Base-by-base conservation (phyloP, 2,113 vertebrate species). In the Pavo muticus region DNA sequence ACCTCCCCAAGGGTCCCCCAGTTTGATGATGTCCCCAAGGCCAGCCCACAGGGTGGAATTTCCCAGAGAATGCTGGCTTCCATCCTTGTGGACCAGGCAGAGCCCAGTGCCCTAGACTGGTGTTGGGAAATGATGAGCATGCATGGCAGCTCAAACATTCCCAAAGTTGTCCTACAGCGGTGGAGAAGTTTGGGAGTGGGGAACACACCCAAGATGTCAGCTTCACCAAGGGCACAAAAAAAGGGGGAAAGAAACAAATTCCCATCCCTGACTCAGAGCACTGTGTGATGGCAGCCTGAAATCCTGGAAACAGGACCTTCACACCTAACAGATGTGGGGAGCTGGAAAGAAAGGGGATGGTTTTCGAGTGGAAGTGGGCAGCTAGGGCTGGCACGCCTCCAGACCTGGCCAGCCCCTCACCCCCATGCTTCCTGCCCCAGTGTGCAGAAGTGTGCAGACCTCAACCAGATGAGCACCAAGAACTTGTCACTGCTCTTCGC, bases 381-480 rank as follows among this genome's bases (percentile, higher is more conserved):
- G 8, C 54, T 54, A 48, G 30, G 40, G 3, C 70, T 73, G 61
- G 72, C 39, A 32, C 9, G 14, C 40, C 24, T 17, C 42, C 18
- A 24, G 50, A 39, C 37, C 1, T 0, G 17, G 35, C 17, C 48
- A 83, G 76, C 21, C 54, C 32, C 42, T 89, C 79, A 84, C 32
- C 15, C 39, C 44, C 30, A 8, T 4, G 2, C 27, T 65, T 45
- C 50, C 39, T 45, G 21, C 76, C n/a, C 30, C 96, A 99, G 99
- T 77, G 99, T 99, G 56, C 99, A 99, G 98, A 99, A 99, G 87
- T 99, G 99, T 89, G 99, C 99, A 0, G 98, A 98, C 88, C 97
- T 99, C 78, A 99, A 99, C 97, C 99, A 99, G 96, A 99, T 99
- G 99, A 99, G 98, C 97, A 99, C 99, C 13, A 98, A 99, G 98